Base-by-base conservation (phyloP, 2,797 vertebrate genomes). In the Tragopan temminckii region DNA sequence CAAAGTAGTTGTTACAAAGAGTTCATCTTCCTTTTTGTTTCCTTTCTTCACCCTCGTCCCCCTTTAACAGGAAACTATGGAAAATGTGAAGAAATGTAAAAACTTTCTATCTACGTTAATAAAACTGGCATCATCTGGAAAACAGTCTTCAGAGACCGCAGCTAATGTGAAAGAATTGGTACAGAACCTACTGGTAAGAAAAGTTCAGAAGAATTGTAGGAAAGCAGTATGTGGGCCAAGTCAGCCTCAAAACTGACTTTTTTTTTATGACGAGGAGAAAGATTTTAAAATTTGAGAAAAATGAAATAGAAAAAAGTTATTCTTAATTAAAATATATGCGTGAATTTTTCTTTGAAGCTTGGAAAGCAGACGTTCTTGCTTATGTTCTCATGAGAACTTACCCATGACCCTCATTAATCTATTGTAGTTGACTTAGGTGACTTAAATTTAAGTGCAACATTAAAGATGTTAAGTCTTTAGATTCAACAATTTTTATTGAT, bases 61-160 rank as follows among this genome's bases (percentile, higher is more conserved):
- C 4, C 21, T 1, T 0, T 58, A 58, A 75, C 90, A 99, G 99
- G 99, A 99, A 97, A 99, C 99, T 9, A 98, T 99, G 98, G 99
- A 99, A 97, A 99, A 99, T 97, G 99, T 99, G 97, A 99, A 99
- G 97, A 99, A 99, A 97, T 99, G 99, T 96, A 99, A 99, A 98
- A 99, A 99, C 97, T 99, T 99, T 97, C 97, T 99, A 91, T 99
- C 99, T 27, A 99, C 99, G 6, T 96, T 99, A 97, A 99, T 99
- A 97, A 99, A 99, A 97, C 97, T 99, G 97, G 99, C 99, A 38
- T 99, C 99, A 57, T 99, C 98, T 67, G 99, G 99, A 89, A 99
- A 99, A 95, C 99, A 99, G 97, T 99, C 99, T 24, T 95, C 98
- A 38, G 99, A 99, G 97, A 99, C 99, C 4, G 99, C 99, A 1